phyloP scores from a whole-genome alignment of 2,888 invertebrate genomes.

The Conistra vaccinii region DNA sequence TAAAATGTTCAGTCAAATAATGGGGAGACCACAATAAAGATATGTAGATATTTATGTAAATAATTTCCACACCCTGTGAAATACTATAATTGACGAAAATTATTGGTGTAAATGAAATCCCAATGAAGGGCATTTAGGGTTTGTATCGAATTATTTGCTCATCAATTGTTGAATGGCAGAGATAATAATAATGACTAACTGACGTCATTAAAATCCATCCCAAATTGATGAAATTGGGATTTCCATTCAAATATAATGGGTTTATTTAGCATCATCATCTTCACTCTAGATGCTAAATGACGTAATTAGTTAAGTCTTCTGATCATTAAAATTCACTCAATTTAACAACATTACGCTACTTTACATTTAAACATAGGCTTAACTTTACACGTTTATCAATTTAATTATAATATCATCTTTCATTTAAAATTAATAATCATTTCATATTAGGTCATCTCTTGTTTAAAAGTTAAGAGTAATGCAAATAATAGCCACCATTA shows the following conservation, averaged over 20 bases:
- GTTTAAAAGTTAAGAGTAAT: background rate
- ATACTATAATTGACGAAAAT: slow-evolving; percentile 88
- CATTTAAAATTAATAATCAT: slow-evolving; percentile 22
- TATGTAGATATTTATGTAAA: slow-evolving; percentile 82
- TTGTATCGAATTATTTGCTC: slow-evolving; percentile 66
- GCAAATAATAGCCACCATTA: slow-evolving; percentile 51
- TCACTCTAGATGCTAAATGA: background rate
- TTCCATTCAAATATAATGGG: background rate
- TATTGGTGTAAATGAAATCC: slow-evolving; percentile 85
- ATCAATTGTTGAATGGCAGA: slow-evolving; percentile 67
- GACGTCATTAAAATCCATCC: background rate
- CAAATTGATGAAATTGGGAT: background rate
- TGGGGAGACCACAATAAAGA: slow-evolving; percentile 73
- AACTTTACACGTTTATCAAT: slow-evolving; percentile 29
- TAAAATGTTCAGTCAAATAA: slow-evolving; percentile 51
- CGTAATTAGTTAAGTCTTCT: slow-evolving; percentile 1
- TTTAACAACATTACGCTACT: slow-evolving; percentile 14
- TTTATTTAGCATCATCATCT: background rate
- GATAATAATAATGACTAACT: background rate
- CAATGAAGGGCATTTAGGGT: slow-evolving; percentile 74
- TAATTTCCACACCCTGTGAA: slow-evolving; percentile 87
- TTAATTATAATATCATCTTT: background rate
- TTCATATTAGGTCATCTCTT: background rate
- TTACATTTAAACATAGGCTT: slow-evolving; percentile 28
- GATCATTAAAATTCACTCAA: slow-evolving; percentile 18